phyloP scores from a whole-genome alignment of 1,140 invertebrate species.

The Cylas formicarius region DNA sequence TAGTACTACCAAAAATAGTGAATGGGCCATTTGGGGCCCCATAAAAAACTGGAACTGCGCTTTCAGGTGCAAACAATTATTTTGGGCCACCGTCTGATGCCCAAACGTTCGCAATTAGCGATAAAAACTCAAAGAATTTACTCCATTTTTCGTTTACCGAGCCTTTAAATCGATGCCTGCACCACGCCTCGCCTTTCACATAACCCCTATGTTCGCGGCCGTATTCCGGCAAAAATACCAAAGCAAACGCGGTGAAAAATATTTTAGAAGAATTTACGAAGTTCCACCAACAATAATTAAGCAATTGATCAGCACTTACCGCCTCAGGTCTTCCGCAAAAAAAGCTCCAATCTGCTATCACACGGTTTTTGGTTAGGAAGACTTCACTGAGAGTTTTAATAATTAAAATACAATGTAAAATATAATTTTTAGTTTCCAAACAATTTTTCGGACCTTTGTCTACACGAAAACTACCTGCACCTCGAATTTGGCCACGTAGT shows the following conservation, averaged over 20 bases:
- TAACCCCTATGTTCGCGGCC: conserved; percentile 17
- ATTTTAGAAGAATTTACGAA: background rate
- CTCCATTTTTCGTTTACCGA: too few relatives aligned
- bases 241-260: background rate
- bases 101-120: too few relatives aligned
- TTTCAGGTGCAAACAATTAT: conserved; percentile 1
- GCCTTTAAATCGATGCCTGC: conserved; percentile 7
- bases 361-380: conserved; percentile 11
- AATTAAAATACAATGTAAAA: conserved; percentile 7
- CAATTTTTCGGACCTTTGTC: background rate
- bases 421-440: conserved; percentile 1
- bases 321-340: conserved; percentile 2
- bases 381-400: conserved; percentile 3
- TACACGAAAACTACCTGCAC: conserved; percentile 2
- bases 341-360: conserved; percentile 2
- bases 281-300: background rate
- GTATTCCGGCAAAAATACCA: conserved; percentile 14
- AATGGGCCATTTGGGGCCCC: background rate
- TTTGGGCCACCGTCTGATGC: background rate
- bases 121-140: too few relatives aligned
- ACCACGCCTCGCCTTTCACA: conserved; percentile 20
- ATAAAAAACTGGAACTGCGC: background rate
- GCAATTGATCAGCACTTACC: conserved; percentile 10
- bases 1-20: background rate
- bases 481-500: conserved; percentile 18